phyloP scores from a whole-genome alignment of 2,888 invertebrate genomes.

The Pollenia amentaria region DNA sequence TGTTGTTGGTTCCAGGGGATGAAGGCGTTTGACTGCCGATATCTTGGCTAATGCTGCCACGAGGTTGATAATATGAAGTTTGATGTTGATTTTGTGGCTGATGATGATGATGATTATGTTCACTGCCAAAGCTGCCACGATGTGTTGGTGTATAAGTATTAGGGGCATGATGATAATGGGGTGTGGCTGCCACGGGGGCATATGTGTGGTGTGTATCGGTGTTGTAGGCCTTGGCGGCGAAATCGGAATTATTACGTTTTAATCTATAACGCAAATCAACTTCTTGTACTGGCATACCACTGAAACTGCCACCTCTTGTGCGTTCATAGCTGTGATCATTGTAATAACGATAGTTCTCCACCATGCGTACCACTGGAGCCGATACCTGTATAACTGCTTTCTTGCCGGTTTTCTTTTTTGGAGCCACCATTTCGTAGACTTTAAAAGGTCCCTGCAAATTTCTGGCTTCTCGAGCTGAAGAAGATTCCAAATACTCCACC shows the following conservation, averaged over 20 bases:
- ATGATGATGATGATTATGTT: conserved; percentile 69
- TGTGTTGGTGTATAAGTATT: conserved; percentile 75
- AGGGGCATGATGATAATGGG: conserved; percentile 75
- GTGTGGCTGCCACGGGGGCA: conserved; percentile 35
- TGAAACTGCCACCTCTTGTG: conserved; percentile 83
- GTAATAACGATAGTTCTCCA: conserved; percentile 87
- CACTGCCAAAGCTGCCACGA: conserved; percentile 76
- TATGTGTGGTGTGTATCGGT: conserved; percentile 60
- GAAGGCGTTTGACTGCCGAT: conserved; percentile 52
- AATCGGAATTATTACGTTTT: conserved; percentile 83
- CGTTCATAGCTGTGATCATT: conserved; percentile 85
- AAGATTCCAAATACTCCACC: conserved; percentile 95
- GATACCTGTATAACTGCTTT: conserved; percentile 85
- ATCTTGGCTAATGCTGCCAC: conserved; percentile 78
- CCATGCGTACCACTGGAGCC: conserved; percentile 86
- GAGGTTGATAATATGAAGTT: conserved; percentile 77
- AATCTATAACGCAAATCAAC: conserved; percentile 81
- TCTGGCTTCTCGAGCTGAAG: conserved; percentile 92
- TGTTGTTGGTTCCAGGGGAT: conserved; percentile 75
- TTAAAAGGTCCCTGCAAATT: conserved; percentile 88
- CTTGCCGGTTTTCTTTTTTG: conserved; percentile 89
- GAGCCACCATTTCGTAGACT: conserved; percentile 92
- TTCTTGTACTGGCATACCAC: conserved; percentile 84
- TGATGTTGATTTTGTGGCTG: conserved; percentile 69
- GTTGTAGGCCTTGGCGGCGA: conserved; percentile 76